Base-by-base conservation (phyloP, 2,113 vertebrate genomes). In the Oryzias melastigma region DNA sequence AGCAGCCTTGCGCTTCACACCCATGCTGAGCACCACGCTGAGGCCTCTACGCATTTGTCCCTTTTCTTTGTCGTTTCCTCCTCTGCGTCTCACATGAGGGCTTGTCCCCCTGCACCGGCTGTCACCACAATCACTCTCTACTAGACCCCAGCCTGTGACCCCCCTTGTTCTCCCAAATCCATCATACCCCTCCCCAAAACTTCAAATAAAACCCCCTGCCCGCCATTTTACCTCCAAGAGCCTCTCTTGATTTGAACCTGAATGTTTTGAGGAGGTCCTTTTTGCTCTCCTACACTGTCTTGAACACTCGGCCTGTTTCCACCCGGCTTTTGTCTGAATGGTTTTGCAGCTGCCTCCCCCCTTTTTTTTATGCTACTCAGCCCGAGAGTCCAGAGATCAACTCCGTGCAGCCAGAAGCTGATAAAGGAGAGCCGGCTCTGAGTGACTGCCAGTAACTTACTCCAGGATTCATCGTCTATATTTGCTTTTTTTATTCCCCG, bases 311-410 rank as follows among this genome's bases (percentile, higher is more conserved):
- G 17, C 40, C 47, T 43, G 45, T n/a, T 27, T 52, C 68, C 47
- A 1, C 48, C 3, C 63, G 58, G 48, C 49, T 62, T 75, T 78
- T 68, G 72, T 75, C 42, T 64, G 4, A 61, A 47, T 71, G 64
- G 62, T 61, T 58, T 49, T 46, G 14, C 25, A 48, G 65, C 76
- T 62, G 81, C 60, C 55, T 8, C 41, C 35, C 25, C 61, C 35
- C 35, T 35, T 12, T 27, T n/a, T 40, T 14, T 14, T 43, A 44
- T 58, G 59, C 87, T 88, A 79, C 84, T 89, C 82, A 89, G 86
- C 58, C 58, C 58, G 58, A 78, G 71, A 69, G 88, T 91, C 81
- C 89, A 91, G 78, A 89, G 90, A 90, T 89, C 84, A 90, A 46
- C 43, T 50, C 25, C 19, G 60, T 27, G 47, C 57, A 61, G 64